phyloP scores from a whole-genome alignment of 2,113 vertebrate genomes.

The Thymallus thymallus region DNA sequence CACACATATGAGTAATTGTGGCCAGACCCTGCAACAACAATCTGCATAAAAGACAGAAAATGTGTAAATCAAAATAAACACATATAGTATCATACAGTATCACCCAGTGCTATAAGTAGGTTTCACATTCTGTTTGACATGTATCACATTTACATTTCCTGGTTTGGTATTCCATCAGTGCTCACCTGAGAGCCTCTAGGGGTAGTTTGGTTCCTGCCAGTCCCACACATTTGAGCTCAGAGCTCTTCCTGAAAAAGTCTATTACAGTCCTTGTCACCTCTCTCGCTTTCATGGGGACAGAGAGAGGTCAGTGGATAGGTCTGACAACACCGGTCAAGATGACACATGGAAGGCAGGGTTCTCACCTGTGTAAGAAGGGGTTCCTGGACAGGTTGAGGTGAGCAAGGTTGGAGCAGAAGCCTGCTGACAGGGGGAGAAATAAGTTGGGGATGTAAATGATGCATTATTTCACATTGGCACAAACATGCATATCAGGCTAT shows the following conservation, averaged over 20 bases:
- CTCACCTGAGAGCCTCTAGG: conserved; percentile 83
- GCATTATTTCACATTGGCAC: too few relatives aligned
- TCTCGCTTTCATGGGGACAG: conserved; percentile 69
- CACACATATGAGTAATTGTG: conserved; percentile 76
- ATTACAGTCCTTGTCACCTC: conserved; percentile 73
- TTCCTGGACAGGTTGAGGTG: conserved; percentile 86
- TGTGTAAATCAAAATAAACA: neutral
- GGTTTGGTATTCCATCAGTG: neutral
- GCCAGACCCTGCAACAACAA: conserved; percentile 86
- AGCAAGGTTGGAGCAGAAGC: conserved; percentile 76
- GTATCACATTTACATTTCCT: neutral
- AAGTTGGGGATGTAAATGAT: neutral
- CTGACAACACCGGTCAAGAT: too few relatives aligned
- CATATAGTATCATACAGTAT: neutral
- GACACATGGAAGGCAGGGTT: too few relatives aligned
- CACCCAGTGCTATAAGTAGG: neutral
- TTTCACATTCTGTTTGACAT: neutral
- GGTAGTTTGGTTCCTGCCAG: conserved; percentile 84
- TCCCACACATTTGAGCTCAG: conserved; percentile 72
- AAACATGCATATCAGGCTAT: too few relatives aligned
- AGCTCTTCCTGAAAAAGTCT: conserved; percentile 81
- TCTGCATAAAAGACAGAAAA: conserved; percentile 67
- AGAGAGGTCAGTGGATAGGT: conserved; percentile 6
- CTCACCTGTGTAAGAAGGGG: conserved; percentile 83
- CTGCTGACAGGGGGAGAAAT: conserved; percentile 67